Percentiles rank a stretch among this genome's conserved stretches.
These are phyloP conservation scores for Synanthedon formicaeformis DNA, from an alignment of 2,888 invertebrate species.

Conservation along the genomic window DNA sequence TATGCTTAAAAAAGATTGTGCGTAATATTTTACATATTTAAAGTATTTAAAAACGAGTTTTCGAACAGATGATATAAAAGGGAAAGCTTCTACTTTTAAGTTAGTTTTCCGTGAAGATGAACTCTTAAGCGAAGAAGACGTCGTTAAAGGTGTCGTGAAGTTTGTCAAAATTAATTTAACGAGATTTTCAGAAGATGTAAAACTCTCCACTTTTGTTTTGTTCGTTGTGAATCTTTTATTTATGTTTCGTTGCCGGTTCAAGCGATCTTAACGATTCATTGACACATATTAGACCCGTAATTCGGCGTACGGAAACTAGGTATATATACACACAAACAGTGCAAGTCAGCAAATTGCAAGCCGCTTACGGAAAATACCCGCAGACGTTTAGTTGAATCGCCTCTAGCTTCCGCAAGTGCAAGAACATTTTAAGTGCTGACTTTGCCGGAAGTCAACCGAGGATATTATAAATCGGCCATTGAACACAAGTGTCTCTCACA, in stretches of 20 bases:
- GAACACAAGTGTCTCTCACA: background rate
- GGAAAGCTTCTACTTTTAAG: slow-evolving; percentile 20
- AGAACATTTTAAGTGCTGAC: slow-evolving; percentile 2
- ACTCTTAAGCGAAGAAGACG: slow-evolving; percentile 33
- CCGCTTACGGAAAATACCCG: slow-evolving; percentile 1
- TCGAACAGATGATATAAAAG: slow-evolving; percentile 14
- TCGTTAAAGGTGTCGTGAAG: slow-evolving; percentile 40
- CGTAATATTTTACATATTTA: no score
- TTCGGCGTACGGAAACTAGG: background rate
- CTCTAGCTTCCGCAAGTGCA: background rate
- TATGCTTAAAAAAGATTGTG: no score
- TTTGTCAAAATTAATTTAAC: slow-evolving; percentile 29
- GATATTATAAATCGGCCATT: slow-evolving; percentile 3
- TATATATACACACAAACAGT: background rate
- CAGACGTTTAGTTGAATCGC: slow-evolving; percentile 2
- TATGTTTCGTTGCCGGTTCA: no score
- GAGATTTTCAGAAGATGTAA: slow-evolving; percentile 14
- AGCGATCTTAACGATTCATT: no score
- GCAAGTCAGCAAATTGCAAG: background rate
- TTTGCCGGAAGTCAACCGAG: slow-evolving; percentile 1
- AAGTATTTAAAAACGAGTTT: no score
- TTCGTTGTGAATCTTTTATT: no score
- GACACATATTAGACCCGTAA: no score
- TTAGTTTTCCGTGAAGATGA: slow-evolving; percentile 29
- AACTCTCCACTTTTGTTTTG: slow-evolving; percentile 2